These are phyloP conservation scores for Stegodyphus mimosarum DNA, from an alignment of 1,140 invertebrate genomes.

Conservation along the genomic window DNA sequence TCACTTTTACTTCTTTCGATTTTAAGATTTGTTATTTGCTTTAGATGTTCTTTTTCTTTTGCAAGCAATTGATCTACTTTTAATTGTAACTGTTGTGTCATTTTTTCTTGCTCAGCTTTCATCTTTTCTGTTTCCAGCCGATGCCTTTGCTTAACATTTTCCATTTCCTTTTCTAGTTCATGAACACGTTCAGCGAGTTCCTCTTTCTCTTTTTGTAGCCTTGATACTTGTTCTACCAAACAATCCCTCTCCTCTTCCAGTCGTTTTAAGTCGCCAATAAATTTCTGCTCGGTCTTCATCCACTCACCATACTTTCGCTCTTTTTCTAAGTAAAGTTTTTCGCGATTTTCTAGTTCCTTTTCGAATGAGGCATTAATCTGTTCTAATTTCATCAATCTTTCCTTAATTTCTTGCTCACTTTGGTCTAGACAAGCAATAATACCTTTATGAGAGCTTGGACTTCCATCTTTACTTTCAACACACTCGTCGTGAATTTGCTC, in stretches of 20 bases:
- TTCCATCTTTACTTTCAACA: background rate
- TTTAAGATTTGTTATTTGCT: slow-evolving; percentile 48
- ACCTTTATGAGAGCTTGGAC: background rate
- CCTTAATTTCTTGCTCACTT: slow-evolving; percentile 60
- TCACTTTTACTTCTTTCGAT: slow-evolving; percentile 27
- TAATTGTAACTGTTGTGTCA: slow-evolving; percentile 1
- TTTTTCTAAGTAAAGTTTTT: slow-evolving; percentile 57
- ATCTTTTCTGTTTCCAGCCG: slow-evolving; percentile 20
- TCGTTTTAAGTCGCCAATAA: slow-evolving; percentile 45
- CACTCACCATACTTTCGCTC: slow-evolving; percentile 51
- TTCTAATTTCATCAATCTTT: slow-evolving; percentile 54
- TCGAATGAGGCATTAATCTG: slow-evolving; percentile 60
- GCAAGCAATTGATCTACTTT: slow-evolving; percentile 35
- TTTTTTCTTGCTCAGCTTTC: slow-evolving; percentile 32
- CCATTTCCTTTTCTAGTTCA: slow-evolving; percentile 22
- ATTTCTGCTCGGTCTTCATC: slow-evolving; percentile 39
- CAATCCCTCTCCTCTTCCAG: slow-evolving; percentile 43
- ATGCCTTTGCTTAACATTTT: slow-evolving; percentile 8
- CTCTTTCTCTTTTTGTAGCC: slow-evolving; percentile 43
- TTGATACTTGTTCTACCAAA: slow-evolving; percentile 23
- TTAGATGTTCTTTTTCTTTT: slow-evolving; percentile 42
- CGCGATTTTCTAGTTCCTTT: slow-evolving; percentile 58
- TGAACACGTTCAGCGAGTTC: slow-evolving; percentile 7
- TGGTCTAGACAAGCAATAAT: slow-evolving; percentile 43
- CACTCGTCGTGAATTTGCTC: slow-evolving; percentile 23